Evolutionary conservation across 2,888 invertebrate species (phyloP).

Genomic region (Morinoia aosen): DNA sequence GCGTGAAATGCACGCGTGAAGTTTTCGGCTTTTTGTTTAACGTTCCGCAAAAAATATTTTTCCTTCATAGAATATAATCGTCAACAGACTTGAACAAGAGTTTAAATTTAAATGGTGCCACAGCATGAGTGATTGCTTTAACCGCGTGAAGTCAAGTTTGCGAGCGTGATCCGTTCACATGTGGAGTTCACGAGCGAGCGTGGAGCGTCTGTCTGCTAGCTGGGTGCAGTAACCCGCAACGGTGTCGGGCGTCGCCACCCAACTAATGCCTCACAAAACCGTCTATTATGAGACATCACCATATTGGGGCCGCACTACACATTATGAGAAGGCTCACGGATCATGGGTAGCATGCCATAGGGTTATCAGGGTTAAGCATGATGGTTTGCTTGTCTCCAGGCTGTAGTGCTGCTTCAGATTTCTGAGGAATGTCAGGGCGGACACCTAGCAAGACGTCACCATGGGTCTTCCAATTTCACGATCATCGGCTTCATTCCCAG

Average conservation of each 20-base stretch:
- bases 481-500: not conserved
- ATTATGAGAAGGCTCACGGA: slow-evolving; percentile 18
- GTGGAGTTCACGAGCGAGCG: not conserved
- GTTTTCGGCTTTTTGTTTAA: too few species aligned
- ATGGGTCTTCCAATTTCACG: not conserved
- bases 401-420: not conserved
- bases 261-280: slow-evolving; percentile 34
- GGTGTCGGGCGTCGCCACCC: slow-evolving; percentile 30
- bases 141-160: not conserved
- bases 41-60: too few species aligned
- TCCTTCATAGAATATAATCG: too few species aligned
- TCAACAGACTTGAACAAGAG: too few species aligned
- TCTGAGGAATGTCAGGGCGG: not conserved
- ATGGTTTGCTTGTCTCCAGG: not conserved
- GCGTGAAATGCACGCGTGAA: too few species aligned
- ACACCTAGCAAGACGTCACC: not conserved
- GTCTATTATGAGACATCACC: slow-evolving; percentile 40
- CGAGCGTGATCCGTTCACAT: not conserved
- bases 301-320: slow-evolving; percentile 15
- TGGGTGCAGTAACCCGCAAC: slow-evolving; percentile 37
- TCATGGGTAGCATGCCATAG: not conserved
- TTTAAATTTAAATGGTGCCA: too few species aligned
- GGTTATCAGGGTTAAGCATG: slow-evolving; percentile 6
- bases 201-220: not conserved
- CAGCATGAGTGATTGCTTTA: too few species aligned